Base-by-base conservation (phyloP, 2,113 vertebrate genomes). In the Ctenodactylus gundi region DNA sequence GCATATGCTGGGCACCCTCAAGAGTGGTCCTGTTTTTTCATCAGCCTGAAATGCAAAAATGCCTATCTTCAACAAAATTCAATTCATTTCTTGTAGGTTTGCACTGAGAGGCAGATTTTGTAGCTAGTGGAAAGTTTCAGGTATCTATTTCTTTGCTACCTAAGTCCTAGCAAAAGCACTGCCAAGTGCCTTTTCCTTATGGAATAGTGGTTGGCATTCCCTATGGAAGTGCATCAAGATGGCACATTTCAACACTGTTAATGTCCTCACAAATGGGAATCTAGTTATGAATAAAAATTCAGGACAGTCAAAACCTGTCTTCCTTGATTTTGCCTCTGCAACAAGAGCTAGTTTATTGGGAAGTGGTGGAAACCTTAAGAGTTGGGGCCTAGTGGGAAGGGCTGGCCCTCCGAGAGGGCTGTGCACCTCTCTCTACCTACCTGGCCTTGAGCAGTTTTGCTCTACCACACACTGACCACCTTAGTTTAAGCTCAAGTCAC, bases 21-120 rank as follows among this genome's bases (percentile, higher is more conserved):
- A 94, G 31, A 93, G 93, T 36, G 87, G 60, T 44, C 44, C 18
- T 73, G 46, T 75, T 93, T 91, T 76, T 81, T 91, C 31, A 84
- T 55, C 72, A 49, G 20, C 78, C 90, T 88, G 49, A 93, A 83
- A 82, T 68, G 60, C 25, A 92, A 62, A 92, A 88, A 20, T n/a
- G 57, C 7, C 46, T 25, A 31, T 78, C 29, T 64, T 67, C 93
- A 82, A n/a, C 58, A 88, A 77, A 92, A 90, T 81, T 49, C 15
- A 11, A 34, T 7, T 34, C 46, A 7, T 27, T 46, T 93, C 64
- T 86, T 77, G 1, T 39, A 72, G 89, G 85, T 88, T 78, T 94
- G 4, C n/a, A 58, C 7, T 31, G 41, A 83, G 36, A 57, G 68
- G 51, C 53, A 86, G 84, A 94, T 62, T 64, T 64, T 62, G 44